phyloP scores from a whole-genome alignment of 1,140 invertebrate genomes.

The Hylyphantes graminicola region DNA sequence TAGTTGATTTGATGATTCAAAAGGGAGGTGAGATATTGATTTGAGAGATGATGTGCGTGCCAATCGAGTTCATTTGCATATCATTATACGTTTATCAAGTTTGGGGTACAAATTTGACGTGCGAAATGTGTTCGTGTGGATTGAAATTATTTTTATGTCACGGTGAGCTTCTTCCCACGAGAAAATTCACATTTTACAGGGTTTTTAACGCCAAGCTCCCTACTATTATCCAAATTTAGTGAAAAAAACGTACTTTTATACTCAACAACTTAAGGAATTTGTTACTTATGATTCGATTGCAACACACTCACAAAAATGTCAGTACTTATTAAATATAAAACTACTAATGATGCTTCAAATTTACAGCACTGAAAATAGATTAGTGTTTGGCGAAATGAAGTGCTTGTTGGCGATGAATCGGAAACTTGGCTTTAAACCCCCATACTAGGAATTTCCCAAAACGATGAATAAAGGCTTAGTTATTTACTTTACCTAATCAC shows the following conservation, averaged over 20 bases:
- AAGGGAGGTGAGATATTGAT: conserved; percentile 45
- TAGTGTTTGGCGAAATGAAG: background rate
- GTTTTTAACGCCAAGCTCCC: no score
- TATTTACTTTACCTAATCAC: conserved; percentile 53
- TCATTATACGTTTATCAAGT: conserved; percentile 54
- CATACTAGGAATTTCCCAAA: no score
- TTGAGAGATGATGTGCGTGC: conserved; percentile 36
- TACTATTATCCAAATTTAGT: no score
- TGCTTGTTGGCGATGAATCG: conserved; percentile 15
- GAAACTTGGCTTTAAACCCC: background rate
- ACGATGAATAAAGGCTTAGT: background rate
- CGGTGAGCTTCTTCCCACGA: background rate
- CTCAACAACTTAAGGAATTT: no score
- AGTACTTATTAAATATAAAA: no score
- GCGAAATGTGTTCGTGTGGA: conserved; percentile 7
- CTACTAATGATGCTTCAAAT: no score
- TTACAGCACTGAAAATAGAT: no score
- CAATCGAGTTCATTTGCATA: conserved; percentile 40
- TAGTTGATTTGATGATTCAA: conserved; percentile 55
- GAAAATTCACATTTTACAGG: background rate
- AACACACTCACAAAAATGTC: no score
- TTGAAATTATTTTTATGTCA: conserved; percentile 53
- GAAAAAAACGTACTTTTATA: no score
- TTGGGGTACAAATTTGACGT: conserved; percentile 50
- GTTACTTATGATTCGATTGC: no score